Evolutionary conservation across 2,888 invertebrate genomes (phyloP).

Genomic region (Athalia rosae): DNA sequence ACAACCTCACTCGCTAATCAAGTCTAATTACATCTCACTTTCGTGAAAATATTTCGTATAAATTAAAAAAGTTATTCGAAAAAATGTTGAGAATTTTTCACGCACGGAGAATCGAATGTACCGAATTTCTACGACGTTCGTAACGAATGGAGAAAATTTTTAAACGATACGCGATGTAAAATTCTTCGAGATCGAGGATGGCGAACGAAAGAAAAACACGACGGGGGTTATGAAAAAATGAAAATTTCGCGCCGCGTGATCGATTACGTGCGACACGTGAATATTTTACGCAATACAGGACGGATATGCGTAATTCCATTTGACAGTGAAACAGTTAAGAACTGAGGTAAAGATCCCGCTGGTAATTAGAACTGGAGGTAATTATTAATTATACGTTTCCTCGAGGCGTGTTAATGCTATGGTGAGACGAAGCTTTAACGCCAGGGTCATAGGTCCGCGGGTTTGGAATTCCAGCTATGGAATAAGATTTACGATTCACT

Average conservation of each 20-base stretch:
- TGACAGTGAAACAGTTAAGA: conserved; percentile 20
- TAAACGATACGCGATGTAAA: too few relatives aligned
- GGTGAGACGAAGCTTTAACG: conserved; percentile 25
- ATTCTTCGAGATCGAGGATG: too few relatives aligned
- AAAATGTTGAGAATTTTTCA: too few relatives aligned
- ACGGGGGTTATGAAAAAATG: neutral
- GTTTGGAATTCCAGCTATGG: conserved; percentile 22
- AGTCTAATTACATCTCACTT: too few relatives aligned
- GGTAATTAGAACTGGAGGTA: conserved; percentile 42
- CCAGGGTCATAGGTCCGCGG: conserved; percentile 21
- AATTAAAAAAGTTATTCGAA: too few relatives aligned
- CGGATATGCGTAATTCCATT: neutral
- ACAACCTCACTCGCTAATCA: too few relatives aligned
- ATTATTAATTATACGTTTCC: conserved; percentile 33
- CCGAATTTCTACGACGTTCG: too few relatives aligned
- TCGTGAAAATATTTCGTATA: too few relatives aligned
- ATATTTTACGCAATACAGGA: neutral
- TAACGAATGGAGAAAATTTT: too few relatives aligned
- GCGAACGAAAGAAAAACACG: too few relatives aligned
- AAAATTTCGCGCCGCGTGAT: neutral
- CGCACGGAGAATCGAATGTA: too few relatives aligned
- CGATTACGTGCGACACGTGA: neutral
- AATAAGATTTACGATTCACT: conserved; percentile 28
- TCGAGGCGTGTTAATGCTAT: conserved; percentile 22
- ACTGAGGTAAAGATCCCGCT: neutral